Percentiles rank a stretch among this genome's conserved stretches.
Evolutionary conservation across 2,797 vertebrate genomes (phyloP).

Genomic region (Pitangus sulphuratus): DNA sequence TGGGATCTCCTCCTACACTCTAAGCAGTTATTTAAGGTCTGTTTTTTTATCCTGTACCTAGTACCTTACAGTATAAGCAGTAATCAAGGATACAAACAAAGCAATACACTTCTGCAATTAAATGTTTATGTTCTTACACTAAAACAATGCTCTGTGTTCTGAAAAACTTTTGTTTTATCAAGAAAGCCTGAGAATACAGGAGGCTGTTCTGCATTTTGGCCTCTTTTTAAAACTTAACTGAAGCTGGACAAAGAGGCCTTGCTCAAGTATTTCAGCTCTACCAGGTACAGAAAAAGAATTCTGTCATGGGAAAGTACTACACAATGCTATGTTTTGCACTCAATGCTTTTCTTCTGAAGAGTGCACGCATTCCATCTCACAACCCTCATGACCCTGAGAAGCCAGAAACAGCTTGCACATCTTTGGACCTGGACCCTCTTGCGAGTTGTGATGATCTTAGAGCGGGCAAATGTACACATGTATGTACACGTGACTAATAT

Average conservation of each 20-base stretch:
- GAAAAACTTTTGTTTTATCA: neutral
- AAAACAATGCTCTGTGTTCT: neutral
- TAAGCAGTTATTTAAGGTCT: neutral
- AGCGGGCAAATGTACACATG: neutral
- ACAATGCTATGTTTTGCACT: neutral
- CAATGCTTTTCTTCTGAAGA: neutral
- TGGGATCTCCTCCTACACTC: neutral
- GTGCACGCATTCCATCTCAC: neutral
- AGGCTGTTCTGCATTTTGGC: neutral
- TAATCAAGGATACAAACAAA: neutral
- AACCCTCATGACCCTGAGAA: neutral
- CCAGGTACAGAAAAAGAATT: neutral
- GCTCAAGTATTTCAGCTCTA: neutral
- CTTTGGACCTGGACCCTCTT: neutral
- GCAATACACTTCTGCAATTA: neutral
- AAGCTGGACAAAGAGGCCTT: neutral
- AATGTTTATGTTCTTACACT: neutral
- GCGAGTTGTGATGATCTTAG: neutral
- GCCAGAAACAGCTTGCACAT: neutral
- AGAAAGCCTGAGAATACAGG: neutral
- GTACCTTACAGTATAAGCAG: neutral
- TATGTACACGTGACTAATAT: neutral
- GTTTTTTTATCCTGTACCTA: neutral
- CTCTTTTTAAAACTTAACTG: neutral
- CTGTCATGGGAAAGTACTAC: neutral